Conservation (phyloP, 2,888 invertebrate genomes). For the Drosophila cognata region DNA sequence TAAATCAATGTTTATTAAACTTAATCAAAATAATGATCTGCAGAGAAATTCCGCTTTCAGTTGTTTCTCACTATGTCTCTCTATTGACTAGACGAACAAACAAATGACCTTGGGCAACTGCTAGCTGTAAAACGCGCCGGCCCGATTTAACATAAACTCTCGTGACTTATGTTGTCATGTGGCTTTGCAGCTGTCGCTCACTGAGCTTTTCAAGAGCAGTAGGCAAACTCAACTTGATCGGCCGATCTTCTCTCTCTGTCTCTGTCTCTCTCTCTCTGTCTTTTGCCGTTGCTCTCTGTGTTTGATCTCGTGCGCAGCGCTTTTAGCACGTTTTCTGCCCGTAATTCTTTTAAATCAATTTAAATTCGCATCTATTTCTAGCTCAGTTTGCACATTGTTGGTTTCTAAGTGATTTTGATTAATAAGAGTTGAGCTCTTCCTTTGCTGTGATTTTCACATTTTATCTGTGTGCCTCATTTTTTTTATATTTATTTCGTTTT, state of each 20-base stretch:
- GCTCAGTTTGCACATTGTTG: constrained; percentile 54
- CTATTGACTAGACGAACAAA: constrained; percentile 38
- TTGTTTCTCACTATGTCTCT: constrained; percentile 23
- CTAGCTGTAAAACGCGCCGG: constrained; percentile 33
- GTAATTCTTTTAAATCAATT: constrained; percentile 77
- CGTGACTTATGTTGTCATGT: constrained; percentile 57
- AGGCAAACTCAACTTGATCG: constrained; percentile 20
- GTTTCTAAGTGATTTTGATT: constrained; percentile 68
- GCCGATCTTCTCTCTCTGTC: not conserved
- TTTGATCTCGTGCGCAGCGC: constrained; percentile 59
- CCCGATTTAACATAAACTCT: constrained; percentile 55
- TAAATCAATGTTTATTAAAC: constrained; percentile 49
- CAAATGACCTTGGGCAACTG: constrained; percentile 49
- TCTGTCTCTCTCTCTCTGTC: not conserved
- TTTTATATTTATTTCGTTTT: not conserved
- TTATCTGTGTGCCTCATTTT: not conserved
- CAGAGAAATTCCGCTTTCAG: not conserved
- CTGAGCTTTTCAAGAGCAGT: constrained; percentile 35
- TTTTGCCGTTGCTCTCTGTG: constrained; percentile 4
- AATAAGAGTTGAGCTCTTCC: constrained; percentile 45
- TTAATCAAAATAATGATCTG: constrained; percentile 36
- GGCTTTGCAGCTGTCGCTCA: constrained; percentile 33
- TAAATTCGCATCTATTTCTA: constrained; percentile 65
- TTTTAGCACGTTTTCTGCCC: constrained; percentile 56
- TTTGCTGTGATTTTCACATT: constrained; percentile 9